phyloP scores from a whole-genome alignment of 2,113 vertebrate species.

The Ochotona princeps region DNA sequence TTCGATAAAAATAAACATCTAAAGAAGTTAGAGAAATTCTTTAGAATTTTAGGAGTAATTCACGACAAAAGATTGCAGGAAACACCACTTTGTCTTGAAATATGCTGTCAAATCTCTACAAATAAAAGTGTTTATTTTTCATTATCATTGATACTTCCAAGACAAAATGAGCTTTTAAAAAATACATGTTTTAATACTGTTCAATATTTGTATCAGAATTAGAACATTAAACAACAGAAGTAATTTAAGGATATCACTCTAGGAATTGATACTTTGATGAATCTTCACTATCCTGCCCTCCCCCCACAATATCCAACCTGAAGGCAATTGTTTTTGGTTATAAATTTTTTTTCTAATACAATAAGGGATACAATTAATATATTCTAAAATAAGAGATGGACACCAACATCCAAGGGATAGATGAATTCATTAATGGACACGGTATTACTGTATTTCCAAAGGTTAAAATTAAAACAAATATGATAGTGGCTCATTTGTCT shows the following conservation, averaged over 20 bases:
- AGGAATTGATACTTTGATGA: neutral
- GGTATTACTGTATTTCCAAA: conserved; percentile 50
- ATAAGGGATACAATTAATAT: conserved; percentile 70
- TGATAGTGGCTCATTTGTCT: conserved; percentile 45
- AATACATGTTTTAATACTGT: conserved; percentile 3
- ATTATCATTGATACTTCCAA: neutral
- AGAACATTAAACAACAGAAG: conserved; percentile 8
- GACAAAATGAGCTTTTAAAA: conserved; percentile 29
- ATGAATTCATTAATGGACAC: conserved; percentile 56
- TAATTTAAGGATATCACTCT: neutral
- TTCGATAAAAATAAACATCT: conserved; percentile 44
- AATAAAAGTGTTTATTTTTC: conserved; percentile 16
- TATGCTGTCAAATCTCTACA: conserved; percentile 19
- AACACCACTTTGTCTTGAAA: neutral
- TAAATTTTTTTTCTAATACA: conserved; percentile 78
- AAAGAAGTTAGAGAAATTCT: conserved; percentile 54
- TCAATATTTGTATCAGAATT: neutral
- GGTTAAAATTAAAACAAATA: conserved; percentile 49
- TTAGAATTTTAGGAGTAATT: conserved; percentile 18
- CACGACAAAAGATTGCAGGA: neutral
- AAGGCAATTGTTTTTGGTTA: neutral
- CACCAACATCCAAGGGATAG: conserved; percentile 72
- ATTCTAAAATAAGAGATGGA: conserved; percentile 62
- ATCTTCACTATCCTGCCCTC: neutral
- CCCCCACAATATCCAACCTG: neutral